Percentiles rank a stretch among this genome's conserved stretches.
phyloP scores from a whole-genome alignment of 2,797 vertebrate species.

The Alca torda region DNA sequence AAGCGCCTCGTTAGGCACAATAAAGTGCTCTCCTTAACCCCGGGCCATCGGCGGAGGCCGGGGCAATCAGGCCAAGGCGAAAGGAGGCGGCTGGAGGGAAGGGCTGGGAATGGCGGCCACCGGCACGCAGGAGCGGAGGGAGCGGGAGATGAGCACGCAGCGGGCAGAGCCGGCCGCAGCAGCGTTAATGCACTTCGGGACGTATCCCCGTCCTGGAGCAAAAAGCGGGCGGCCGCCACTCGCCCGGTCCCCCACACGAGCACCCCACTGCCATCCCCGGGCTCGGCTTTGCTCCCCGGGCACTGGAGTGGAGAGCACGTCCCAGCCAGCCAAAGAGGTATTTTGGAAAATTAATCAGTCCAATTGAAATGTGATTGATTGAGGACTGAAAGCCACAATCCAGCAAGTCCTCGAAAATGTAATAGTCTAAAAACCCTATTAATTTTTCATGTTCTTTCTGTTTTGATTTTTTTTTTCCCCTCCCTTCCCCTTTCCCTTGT shows the following conservation, averaged over 20 bases:
- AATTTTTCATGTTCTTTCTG: conserved; percentile 52
- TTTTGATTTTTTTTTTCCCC: neutral
- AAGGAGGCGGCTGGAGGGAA: neutral
- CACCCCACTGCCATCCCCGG: accelerated
- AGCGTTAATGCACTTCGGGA: accelerated
- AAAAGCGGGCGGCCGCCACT: neutral
- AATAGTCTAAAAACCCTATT: conserved; percentile 44
- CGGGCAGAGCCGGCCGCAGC: accelerated
- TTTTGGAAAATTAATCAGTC: conserved; percentile 30
- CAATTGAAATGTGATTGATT: conserved; percentile 45
- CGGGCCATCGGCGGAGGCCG: neutral
- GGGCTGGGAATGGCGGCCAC: neutral
- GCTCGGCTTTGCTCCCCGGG: neutral
- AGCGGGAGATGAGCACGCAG: neutral
- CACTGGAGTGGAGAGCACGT: accelerated
- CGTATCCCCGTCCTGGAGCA: accelerated
- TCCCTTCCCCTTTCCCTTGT: neutral
- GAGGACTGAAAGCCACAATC: conserved; percentile 17
- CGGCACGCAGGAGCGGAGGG: accelerated
- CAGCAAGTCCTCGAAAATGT: conserved; percentile 29
- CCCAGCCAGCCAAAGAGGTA: neutral
- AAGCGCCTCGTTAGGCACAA: conserved; percentile 4
- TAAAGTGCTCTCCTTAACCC: neutral
- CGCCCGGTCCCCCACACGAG: accelerated
- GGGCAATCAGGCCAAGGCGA: neutral